Conservation (phyloP, 1,140 invertebrate species). For the Tribolium castaneum region DNA sequence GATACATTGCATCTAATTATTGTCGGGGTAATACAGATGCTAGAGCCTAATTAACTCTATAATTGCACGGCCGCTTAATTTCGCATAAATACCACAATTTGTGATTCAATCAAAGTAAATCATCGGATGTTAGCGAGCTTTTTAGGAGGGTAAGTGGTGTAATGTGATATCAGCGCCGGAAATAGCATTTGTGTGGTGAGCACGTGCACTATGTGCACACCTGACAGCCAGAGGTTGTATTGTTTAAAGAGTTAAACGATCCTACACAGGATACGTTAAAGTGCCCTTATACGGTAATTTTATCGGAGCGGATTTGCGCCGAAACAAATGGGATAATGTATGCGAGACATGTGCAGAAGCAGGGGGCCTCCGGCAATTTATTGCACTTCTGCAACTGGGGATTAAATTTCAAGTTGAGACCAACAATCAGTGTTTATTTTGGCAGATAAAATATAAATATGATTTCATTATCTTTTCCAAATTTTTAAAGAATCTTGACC, state of each 20-base stretch:
- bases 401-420: slow-evolving; percentile 22
- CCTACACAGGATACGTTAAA: slow-evolving; percentile 3
- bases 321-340: background rate
- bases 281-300: slow-evolving; percentile 13
- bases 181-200: slow-evolving; percentile 43
- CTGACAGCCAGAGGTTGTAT: slow-evolving; percentile 38
- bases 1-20: slow-evolving; percentile 8
- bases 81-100: background rate
- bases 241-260: slow-evolving; percentile 32
- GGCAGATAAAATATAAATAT: no score
- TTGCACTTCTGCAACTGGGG: background rate
- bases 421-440: no score
- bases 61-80: background rate
- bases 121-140: slow-evolving; percentile 25
- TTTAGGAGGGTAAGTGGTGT: slow-evolving; percentile 22
- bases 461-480: no score
- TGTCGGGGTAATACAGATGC: background rate
- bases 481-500: no score
- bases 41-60: background rate
- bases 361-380: background rate
- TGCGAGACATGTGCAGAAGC: background rate
- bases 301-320: background rate
- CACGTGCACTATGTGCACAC: slow-evolving; percentile 45
- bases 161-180: slow-evolving; percentile 40
- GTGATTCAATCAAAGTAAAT: slow-evolving; percentile 24